phyloP scores from a whole-genome alignment of 2,113 vertebrate genomes.

The Brachionichthys hirsutus region DNA sequence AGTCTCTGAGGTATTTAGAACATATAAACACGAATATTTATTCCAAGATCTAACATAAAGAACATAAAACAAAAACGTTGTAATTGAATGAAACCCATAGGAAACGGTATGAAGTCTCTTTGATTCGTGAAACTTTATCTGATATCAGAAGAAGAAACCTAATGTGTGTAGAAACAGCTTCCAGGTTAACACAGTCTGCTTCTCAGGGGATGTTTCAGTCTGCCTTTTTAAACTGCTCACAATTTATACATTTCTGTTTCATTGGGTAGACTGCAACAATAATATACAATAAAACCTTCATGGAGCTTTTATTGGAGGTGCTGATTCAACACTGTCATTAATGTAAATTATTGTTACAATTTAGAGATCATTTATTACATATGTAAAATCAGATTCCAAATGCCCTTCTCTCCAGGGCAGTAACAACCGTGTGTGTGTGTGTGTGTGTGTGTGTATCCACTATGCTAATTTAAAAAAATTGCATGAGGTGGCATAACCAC shows the following conservation, averaged over 20 bases:
- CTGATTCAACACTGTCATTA: neutral
- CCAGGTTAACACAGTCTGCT: neutral
- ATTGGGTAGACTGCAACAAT: too few relatives aligned
- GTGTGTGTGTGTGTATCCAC: too few relatives aligned
- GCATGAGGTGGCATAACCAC: too few relatives aligned
- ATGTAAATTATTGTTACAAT: too few relatives aligned
- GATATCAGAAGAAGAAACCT: neutral
- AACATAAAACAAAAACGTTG: neutral
- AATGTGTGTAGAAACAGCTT: constrained; percentile 6
- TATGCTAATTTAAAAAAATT: too few relatives aligned
- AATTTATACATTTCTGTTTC: too few relatives aligned
- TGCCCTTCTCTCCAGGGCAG: too few relatives aligned
- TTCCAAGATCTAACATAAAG: neutral
- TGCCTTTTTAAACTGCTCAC: neutral
- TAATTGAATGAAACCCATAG: neutral
- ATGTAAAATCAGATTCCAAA: too few relatives aligned
- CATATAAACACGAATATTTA: constrained; percentile 1
- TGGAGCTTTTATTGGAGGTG: constrained; percentile 2
- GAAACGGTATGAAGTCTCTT: neutral
- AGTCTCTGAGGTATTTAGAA: neutral
- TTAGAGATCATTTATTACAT: too few relatives aligned
- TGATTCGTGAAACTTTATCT: constrained; percentile 4
- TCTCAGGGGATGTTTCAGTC: too few relatives aligned
- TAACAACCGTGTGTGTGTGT: too few relatives aligned
- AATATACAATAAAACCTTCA: neutral